Percentiles rank a stretch among this genome's conserved stretches.
Evolutionary conservation across 2,888 invertebrate genomes (phyloP).

Genomic region (Furcula furcula): DNA sequence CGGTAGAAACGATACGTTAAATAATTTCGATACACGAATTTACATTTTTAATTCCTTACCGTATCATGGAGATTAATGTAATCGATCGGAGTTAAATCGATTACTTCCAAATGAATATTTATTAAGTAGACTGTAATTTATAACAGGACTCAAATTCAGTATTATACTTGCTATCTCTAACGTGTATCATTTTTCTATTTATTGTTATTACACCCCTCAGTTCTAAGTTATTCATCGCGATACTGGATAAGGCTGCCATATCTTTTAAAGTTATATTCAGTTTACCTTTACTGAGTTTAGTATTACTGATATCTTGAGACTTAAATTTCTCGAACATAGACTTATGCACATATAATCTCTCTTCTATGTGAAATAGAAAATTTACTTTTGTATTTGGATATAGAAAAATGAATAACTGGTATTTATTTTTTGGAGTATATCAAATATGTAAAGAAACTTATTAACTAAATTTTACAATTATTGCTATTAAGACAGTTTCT

Average conservation of each 20-base stretch:
- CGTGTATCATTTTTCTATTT: constrained; percentile 18
- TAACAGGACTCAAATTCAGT: too few relatives aligned
- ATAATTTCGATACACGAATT: too few relatives aligned
- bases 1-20: too few relatives aligned
- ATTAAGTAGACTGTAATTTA: too few relatives aligned
- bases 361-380: background rate
- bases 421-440: background rate
- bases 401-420: too few relatives aligned
- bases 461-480: background rate
- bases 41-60: too few relatives aligned
- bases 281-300: constrained; percentile 4
- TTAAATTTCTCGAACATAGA: background rate
- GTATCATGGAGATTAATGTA: too few relatives aligned
- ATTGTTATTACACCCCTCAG: constrained; percentile 6
- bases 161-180: too few relatives aligned
- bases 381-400: background rate
- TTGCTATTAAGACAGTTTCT: too few relatives aligned
- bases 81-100: too few relatives aligned
- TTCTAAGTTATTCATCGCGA: constrained; percentile 7
- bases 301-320: constrained; percentile 11
- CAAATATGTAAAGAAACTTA: background rate
- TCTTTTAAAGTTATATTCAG: constrained; percentile 6
- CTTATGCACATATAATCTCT: too few relatives aligned
- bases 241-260: constrained; percentile 6
- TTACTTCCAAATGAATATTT: too few relatives aligned